Base-by-base conservation (phyloP, 2,888 invertebrate genomes). In the Lagria hirta region DNA sequence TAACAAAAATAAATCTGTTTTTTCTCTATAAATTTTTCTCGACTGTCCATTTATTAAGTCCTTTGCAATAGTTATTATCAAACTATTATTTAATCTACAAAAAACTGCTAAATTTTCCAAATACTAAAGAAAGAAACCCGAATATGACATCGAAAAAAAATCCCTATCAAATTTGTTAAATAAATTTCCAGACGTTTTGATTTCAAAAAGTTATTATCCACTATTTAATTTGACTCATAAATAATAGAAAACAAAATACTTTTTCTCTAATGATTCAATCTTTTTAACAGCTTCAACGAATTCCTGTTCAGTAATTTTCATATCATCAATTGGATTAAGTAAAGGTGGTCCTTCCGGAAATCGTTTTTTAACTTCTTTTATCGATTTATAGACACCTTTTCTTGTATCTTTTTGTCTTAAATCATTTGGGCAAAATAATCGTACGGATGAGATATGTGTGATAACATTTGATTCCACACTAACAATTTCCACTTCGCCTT, bases 311-410 rank as follows among this genome's bases (percentile, higher is more conserved):
- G 84, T 84, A 41, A 99, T 98, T 63, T 89, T 86, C 97, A 99
- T 98, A 63, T 99, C 98, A 40, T 85, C 86, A 10, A 97, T 79
- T 1, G 99, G 98, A 73, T 99, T 91, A 2, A 99, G 72, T 4
- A 92, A 71, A 0, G 98, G 98, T 0, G 93, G 81, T 0, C 90
- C 90, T 24, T 87, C 83, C 0, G 89, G 85, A 68, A 95, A 96
- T 18, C 96, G 81, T 66, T 88, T 89, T 61, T 90, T 85, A 0
- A 96, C 93, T 73, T 96, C 92, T 45, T 82, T 81, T 34, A 94
- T 84, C 1, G 88, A 86, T 68, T 89, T 90, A 0, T 88, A 75
- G 1, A 97, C 90, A 6, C 88, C 85, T 64, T 84, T 86, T 30
- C 95, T 79, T 60, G 85, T 91, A 61, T 96, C 95, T 0, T 82